A percentile compares a stretch with the other conserved stretches of the same genome.
Conservation (phyloP, 1,140 invertebrate genomes). For the Zophobas morio region DNA sequence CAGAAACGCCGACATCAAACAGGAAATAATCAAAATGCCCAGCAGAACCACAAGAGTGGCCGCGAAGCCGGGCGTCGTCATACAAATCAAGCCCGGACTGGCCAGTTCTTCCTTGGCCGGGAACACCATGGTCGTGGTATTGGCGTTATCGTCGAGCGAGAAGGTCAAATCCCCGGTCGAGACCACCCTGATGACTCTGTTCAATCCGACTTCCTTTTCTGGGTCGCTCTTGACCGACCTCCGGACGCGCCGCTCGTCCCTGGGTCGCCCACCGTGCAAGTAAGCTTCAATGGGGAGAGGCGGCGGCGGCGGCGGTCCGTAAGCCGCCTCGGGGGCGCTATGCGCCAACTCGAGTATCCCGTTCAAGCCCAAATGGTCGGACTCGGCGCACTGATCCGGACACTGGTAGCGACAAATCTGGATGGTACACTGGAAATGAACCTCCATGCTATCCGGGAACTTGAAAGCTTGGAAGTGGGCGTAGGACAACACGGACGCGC, state of each 20-base stretch:
- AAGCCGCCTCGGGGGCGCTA: slow-evolving; percentile 75
- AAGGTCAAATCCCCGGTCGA: slow-evolving; percentile 90
- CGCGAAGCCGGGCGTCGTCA: slow-evolving; percentile 92
- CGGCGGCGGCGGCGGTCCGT: slow-evolving; percentile 77
- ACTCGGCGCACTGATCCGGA: slow-evolving; percentile 88
- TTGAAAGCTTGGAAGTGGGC: slow-evolving; percentile 97
- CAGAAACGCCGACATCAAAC: slow-evolving; percentile 86
- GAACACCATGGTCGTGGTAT: slow-evolving; percentile 78
- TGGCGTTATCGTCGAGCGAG: slow-evolving; percentile 76
- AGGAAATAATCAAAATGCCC: slow-evolving; percentile 85
- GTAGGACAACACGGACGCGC: slow-evolving; percentile 91
- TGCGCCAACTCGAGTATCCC: slow-evolving; percentile 71
- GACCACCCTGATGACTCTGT: slow-evolving; percentile 87
- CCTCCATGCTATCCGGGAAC: slow-evolving; percentile 96
- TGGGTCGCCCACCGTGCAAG: slow-evolving; percentile 74
- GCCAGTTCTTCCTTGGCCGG: slow-evolving; percentile 72
- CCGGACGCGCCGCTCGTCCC: slow-evolving; percentile 81
- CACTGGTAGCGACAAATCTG: slow-evolving; percentile 95
- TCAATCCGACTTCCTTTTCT: slow-evolving; percentile 86
- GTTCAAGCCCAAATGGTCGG: slow-evolving; percentile 63
- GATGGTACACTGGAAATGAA: slow-evolving; percentile 96
- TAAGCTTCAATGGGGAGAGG: slow-evolving; percentile 76
- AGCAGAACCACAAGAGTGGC: slow-evolving; percentile 86
- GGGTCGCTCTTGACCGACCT: slow-evolving; percentile 75
- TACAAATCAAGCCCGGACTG: slow-evolving; percentile 82